Base-by-base conservation (phyloP, 2,113 vertebrate genomes). In the Petrocephalus zakoni region DNA sequence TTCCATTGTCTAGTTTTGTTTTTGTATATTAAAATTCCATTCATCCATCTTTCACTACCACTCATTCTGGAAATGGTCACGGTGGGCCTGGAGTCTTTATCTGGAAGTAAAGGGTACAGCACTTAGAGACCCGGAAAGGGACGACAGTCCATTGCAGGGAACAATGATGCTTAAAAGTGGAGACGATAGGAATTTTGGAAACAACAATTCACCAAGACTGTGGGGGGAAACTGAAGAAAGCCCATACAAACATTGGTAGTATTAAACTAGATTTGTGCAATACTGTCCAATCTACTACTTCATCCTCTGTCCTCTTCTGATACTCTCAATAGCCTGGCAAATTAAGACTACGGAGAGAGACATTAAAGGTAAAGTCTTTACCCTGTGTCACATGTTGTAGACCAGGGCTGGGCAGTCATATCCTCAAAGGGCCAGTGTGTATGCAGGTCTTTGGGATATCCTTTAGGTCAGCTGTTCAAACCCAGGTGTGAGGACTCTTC, bases 291-390 rank as follows among this genome's bases (percentile, higher is more conserved):
- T 29, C 78, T 81, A 29, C 29, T 19, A 7, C 19, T 46, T 8
- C 47, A 34, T 34, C 34, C 34, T 25, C 4, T 88, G 4, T 22
- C 52, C 37, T 87, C 75, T 87, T 53, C 46, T 46, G 51, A 53
- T 13, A 29, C 1, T 85, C 15, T 46, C 61, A 6, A 13, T 56
- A 95, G 94, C 47, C 93, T 55, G 95, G 95, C 84, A 95, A 88
- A 82, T 53, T 95, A 0, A 92, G 90, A 89, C 92, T 96, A 4
- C 91, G 95, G 1, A 92, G 94, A 88, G 94, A 95, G 49, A 95
- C 94, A 0, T 0, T 94, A 5, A 91, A 82, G 91, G 95, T 96
- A 88, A 91, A 93, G 88, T 8, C 42, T 29, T 13, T 55, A 53
- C 17, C 4, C 8, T 21, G 13, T 52, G 6, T 53, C 25, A 51